Evolutionary conservation across 2,888 invertebrate genomes (phyloP), one percentile per base, ranked within the genome.

Genomic region (Fragum whitleyi): DNA sequence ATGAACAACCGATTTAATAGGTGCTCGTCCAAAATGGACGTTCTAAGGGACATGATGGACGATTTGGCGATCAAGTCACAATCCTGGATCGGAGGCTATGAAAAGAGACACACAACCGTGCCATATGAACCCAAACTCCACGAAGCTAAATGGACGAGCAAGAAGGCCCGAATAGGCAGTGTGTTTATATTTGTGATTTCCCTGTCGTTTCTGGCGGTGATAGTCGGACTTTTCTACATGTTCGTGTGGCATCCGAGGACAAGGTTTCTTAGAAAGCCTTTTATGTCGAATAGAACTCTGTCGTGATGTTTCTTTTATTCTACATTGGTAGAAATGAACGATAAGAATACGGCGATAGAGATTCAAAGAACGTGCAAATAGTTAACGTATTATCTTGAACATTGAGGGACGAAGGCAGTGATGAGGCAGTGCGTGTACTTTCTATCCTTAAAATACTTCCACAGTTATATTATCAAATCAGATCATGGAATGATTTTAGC

Each of bases 221-320:
- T 69, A 3, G 32, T 53, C 11, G 69, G 69, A 53, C 23, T 53
- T 51, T 69, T 53, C n/a, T 69, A 53, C 21, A 69, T 69, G 69
- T 69, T 69, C n/a, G 11, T 51, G 6, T 69, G 69, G 69, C 69
- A 69, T n/a, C 69, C 69, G 14, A 29, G 69, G 23, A 69, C 69
- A 23, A n/a, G 65, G 42, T 65, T 65, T 42, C 23, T 65, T 0
- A 39, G 65, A 42, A 65, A 62, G 28, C n/a, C 62, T 1, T 32
- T 29, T 32, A 1, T 9, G 3, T 23, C 28, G 26, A 62, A 32
- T n/a, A 29, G 32, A n/a, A 62, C 62, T 32, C 11, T 57, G 14
- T 28, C 21, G 26, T 57, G 57, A 57, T 47, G 39, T 39, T 39
- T 39, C n/a, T n/a, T n/a, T n/a, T n/a, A n/a, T n/a, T n/a, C n/a